phyloP scores from a whole-genome alignment of 2,113 vertebrate genomes.

The Cheilinus undulatus region DNA sequence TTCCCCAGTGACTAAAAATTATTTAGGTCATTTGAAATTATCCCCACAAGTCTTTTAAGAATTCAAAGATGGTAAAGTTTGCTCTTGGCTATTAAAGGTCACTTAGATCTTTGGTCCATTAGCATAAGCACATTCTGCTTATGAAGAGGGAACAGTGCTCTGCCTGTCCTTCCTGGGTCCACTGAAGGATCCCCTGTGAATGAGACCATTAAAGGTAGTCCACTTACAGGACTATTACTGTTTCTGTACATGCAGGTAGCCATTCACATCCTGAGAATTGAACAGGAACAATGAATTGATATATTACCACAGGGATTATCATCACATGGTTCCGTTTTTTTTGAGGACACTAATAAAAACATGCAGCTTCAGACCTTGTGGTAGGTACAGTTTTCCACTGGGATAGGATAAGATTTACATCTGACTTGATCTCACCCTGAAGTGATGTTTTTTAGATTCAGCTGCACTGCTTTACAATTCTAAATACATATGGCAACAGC shows the following conservation, averaged over 20 bases:
- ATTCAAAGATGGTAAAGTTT: conserved; percentile 70
- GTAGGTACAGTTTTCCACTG: conserved; percentile 24
- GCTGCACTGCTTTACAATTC: conserved; percentile 42
- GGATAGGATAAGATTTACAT: conserved; percentile 36
- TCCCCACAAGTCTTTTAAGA: conserved; percentile 72
- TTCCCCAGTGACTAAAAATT: conserved; percentile 60
- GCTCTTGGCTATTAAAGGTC: conserved; percentile 72
- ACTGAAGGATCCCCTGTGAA: conserved; percentile 58
- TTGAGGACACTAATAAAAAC: conserved; percentile 50
- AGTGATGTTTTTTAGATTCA: conserved; percentile 43
- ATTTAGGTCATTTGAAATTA: conserved; percentile 77
- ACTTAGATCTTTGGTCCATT: conserved; percentile 69
- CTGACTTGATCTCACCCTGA: conserved; percentile 36
- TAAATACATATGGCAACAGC: conserved; percentile 76
- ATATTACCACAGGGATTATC: conserved; percentile 54
- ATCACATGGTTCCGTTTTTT: conserved; percentile 47
- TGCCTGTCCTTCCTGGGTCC: conserved; percentile 46
- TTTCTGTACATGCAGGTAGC: conserved; percentile 54
- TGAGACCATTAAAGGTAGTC: conserved; percentile 59
- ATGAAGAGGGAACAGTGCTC: conserved; percentile 45
- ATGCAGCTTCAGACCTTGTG: conserved; percentile 31
- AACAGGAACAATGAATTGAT: conserved; percentile 41
- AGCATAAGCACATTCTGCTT: conserved; percentile 67
- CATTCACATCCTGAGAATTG: conserved; percentile 50
- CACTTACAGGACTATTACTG: conserved; percentile 40